Conservation (phyloP, 2,888 invertebrate species). For the Eilema sororculum region DNA sequence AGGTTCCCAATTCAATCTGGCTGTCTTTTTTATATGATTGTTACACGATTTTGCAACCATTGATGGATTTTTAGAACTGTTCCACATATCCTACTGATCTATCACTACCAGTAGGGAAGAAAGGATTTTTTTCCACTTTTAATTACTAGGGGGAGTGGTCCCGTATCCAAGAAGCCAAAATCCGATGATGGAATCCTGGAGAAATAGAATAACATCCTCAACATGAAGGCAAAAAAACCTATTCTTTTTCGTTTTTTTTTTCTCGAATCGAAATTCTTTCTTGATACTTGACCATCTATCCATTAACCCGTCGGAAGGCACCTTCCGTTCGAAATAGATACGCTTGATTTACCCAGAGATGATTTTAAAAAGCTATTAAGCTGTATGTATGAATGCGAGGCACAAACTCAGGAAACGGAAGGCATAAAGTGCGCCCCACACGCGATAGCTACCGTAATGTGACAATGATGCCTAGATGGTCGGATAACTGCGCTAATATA, state of each 20-base stretch:
- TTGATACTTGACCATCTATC: constrained; percentile 1
- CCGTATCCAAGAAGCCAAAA: too few relatives aligned
- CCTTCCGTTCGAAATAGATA: constrained; percentile 22
- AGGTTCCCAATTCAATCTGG: too few relatives aligned
- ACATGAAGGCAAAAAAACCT: too few relatives aligned
- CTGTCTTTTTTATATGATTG: too few relatives aligned
- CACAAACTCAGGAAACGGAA: constrained; percentile 47
- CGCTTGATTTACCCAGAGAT: constrained; percentile 47
- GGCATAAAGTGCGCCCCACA: constrained; percentile 44
- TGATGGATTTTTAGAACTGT: too few relatives aligned
- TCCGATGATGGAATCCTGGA: too few relatives aligned
- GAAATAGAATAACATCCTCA: too few relatives aligned
- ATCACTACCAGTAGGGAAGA: too few relatives aligned
- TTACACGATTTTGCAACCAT: too few relatives aligned
- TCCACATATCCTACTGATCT: too few relatives aligned
- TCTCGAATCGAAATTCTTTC: neutral
- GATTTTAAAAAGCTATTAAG: constrained; percentile 53
- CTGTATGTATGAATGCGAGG: constrained; percentile 39
- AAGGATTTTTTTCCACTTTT: too few relatives aligned
- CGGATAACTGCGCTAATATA: constrained; percentile 46
- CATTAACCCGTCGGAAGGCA: constrained; percentile 2
- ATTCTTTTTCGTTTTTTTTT: neutral
- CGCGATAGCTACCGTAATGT: constrained; percentile 49
- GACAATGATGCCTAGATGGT: constrained; percentile 52
- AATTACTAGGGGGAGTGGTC: too few relatives aligned